A percentile compares a stretch with the other conserved stretches of the same genome.
These are phyloP conservation scores for Fragum fragum DNA, from an alignment of 2,888 invertebrate genomes.

Conservation along the genomic window DNA sequence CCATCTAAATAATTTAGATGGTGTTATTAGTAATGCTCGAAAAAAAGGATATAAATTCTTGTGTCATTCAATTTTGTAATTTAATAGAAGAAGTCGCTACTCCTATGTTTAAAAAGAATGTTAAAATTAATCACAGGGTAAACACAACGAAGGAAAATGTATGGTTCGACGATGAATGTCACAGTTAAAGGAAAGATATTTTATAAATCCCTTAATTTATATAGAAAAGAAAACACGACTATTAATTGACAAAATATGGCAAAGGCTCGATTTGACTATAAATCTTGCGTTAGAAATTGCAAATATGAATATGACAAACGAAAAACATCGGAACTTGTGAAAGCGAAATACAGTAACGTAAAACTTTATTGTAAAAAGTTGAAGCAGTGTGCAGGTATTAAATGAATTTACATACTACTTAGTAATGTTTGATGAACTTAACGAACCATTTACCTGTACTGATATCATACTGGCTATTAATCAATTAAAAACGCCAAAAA, in stretches of 20 bases:
- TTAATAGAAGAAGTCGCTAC: conserved; percentile 23
- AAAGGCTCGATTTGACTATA: conserved; percentile 10
- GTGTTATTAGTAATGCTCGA: neutral
- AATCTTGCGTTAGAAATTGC: conserved; percentile 16
- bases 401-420: neutral
- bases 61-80: neutral
- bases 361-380: conserved; percentile 37
- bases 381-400: conserved; percentile 16
- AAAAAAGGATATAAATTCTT: neutral
- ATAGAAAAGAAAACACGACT: conserved; percentile 5
- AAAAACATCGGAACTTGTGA: conserved; percentile 14
- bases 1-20: neutral
- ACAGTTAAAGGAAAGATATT: neutral
- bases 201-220: conserved; percentile 17
- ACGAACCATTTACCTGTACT: neutral
- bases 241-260: conserved; percentile 25
- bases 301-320: conserved; percentile 30
- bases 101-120: conserved; percentile 9
- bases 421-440: conserved; percentile 16
- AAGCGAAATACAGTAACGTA: conserved; percentile 25
- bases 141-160: no score
- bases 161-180: no score
- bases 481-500: conserved; percentile 5
- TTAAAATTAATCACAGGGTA: no score
- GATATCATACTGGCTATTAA: conserved; percentile 17